Percentiles rank a stretch among this genome's conserved stretches.
phyloP scores from a whole-genome alignment of 2,113 vertebrate species.

The Dunckerocampus dactyliophorus region DNA sequence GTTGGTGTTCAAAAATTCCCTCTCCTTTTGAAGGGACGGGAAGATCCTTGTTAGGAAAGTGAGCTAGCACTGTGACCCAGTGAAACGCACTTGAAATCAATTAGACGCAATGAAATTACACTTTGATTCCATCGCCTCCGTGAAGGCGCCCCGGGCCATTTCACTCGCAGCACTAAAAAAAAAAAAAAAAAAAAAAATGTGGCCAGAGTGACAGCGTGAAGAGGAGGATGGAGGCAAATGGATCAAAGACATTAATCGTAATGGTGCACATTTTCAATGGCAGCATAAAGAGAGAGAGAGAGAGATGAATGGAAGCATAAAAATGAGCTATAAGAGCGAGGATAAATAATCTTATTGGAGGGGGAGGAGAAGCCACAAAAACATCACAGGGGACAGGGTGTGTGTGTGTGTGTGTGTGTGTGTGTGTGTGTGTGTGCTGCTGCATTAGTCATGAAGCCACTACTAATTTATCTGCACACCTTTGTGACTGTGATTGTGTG shows the following conservation, averaged over 20 bases:
- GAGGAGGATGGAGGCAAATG: constrained; percentile 23
- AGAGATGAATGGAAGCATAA: constrained; percentile 39
- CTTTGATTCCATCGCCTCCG: constrained; percentile 48
- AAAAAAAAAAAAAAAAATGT: background rate
- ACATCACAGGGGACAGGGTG: constrained; percentile 16
- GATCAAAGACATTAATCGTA: constrained; percentile 64
- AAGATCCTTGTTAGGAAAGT: constrained; percentile 9
- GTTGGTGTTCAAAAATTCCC: background rate
- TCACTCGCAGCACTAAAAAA: constrained; percentile 4
- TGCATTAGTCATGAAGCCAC: constrained; percentile 48
- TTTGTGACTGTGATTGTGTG: background rate
- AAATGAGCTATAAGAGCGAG: constrained; percentile 24
- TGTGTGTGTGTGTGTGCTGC: constrained; percentile 21
- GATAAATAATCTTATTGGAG: constrained; percentile 42
- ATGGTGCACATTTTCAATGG: constrained; percentile 43
- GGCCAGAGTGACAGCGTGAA: constrained; percentile 22
- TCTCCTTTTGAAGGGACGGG: constrained; percentile 8
- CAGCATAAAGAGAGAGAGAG: constrained; percentile 13
- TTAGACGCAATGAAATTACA: constrained; percentile 31
- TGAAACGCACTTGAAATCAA: constrained; percentile 39
- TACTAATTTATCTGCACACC: constrained; percentile 35
- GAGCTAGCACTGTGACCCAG: constrained; percentile 22
- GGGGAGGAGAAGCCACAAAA: background rate
- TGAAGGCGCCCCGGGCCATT: constrained; percentile 40
- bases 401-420: constrained; percentile 20